A percentile compares a stretch with the other conserved stretches of the same genome.
Conservation (phyloP, 2,888 invertebrate genomes). For the Hirtodrosophila alboralis region DNA sequence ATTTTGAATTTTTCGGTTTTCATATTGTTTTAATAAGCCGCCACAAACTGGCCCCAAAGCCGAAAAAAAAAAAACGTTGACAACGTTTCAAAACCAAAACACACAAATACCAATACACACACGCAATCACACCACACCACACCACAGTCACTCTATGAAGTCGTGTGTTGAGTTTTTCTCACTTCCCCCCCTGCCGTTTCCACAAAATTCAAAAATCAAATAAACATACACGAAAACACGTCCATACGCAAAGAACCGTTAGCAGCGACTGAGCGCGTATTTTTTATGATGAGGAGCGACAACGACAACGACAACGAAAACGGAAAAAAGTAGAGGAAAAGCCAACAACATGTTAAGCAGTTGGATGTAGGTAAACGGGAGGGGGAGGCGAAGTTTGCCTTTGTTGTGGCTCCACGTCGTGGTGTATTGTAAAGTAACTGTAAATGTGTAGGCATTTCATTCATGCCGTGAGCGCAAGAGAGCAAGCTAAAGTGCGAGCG, state of each 20-base stretch:
- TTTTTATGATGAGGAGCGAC: slow-evolving; percentile 53
- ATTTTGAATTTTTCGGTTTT: slow-evolving; percentile 30
- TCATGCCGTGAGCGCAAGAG: slow-evolving; percentile 51
- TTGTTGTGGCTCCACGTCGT: slow-evolving; percentile 37
- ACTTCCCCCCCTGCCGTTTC: slow-evolving; percentile 1
- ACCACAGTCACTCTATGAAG: slow-evolving; percentile 13
- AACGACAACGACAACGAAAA: slow-evolving; percentile 29
- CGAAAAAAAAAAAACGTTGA: slow-evolving; percentile 46
- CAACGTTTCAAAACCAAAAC: slow-evolving; percentile 63
- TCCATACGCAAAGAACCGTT: slow-evolving; percentile 84
- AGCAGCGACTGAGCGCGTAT: slow-evolving; percentile 78
- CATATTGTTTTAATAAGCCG: slow-evolving; percentile 60
- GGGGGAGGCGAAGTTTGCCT: slow-evolving; percentile 31
- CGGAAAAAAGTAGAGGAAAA: slow-evolving; percentile 35
- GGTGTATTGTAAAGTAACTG: slow-evolving; percentile 62
- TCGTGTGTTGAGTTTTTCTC: slow-evolving; percentile 21
- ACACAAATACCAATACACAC: slow-evolving; percentile 60
- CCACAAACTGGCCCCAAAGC: slow-evolving; percentile 63
- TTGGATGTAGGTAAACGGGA: slow-evolving; percentile 17
- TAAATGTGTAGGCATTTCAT: slow-evolving; percentile 79
- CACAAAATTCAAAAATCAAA: slow-evolving; percentile 14
- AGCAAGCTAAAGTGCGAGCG: slow-evolving; percentile 17
- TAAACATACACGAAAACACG: slow-evolving; percentile 63
- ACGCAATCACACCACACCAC: slow-evolving; percentile 14
- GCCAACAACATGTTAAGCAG: slow-evolving; percentile 62